Conservation (phyloP, 2,888 invertebrate genomes). For the Tyria jacobaeae region DNA sequence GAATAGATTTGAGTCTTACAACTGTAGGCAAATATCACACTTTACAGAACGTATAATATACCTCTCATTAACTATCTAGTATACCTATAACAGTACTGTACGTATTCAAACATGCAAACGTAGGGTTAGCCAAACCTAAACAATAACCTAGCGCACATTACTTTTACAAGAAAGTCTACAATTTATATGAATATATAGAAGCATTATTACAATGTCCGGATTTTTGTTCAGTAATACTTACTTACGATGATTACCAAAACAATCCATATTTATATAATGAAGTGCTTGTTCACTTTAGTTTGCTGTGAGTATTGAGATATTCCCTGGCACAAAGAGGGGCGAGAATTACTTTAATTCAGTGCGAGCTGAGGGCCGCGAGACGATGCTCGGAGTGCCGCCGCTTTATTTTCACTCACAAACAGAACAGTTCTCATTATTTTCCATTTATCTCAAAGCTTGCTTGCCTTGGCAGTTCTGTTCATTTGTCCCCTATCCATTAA, state of each 20-base stretch:
- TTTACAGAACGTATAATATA: too few relatives aligned
- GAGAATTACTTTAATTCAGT: neutral
- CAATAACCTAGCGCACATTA: too few relatives aligned
- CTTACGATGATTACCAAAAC: neutral
- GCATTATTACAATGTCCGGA: too few relatives aligned
- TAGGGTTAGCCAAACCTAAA: too few relatives aligned
- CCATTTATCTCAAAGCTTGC: slow-evolving; percentile 1
- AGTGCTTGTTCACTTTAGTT: neutral
- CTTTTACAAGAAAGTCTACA: neutral
- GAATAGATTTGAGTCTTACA: too few relatives aligned
- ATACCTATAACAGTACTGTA: too few relatives aligned
- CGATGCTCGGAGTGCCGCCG: neutral
- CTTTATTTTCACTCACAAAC: slow-evolving; percentile 5
- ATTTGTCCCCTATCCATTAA: neutral
- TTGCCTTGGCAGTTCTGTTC: neutral
- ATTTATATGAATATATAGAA: too few relatives aligned
- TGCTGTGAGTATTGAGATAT: neutral
- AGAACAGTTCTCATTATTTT: slow-evolving; percentile 5
- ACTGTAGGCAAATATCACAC: too few relatives aligned
- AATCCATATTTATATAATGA: neutral
- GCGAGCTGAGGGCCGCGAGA: neutral
- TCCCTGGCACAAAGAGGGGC: neutral
- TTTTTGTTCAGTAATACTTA: too few relatives aligned
- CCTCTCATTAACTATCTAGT: too few relatives aligned
- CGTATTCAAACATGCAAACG: too few relatives aligned